Evolutionary conservation across 2,888 invertebrate genomes (phyloP).

Genomic region (Oscheius sp.): DNA sequence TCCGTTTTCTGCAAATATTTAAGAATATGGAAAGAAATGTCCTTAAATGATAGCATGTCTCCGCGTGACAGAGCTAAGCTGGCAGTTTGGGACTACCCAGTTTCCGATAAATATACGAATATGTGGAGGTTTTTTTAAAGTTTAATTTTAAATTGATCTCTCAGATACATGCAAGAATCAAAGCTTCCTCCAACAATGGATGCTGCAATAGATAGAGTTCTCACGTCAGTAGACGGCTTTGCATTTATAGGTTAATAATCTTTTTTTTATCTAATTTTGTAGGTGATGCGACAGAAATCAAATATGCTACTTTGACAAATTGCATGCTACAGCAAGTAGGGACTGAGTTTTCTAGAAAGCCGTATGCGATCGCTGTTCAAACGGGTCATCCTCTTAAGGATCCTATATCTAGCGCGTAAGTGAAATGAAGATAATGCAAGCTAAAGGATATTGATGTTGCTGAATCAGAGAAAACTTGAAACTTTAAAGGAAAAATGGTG

Average conservation of each 20-base stretch:
- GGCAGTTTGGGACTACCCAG: constrained; percentile 98
- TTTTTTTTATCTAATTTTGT: constrained; percentile 20
- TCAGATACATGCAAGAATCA: constrained; percentile 75
- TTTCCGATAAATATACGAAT: constrained; percentile 96
- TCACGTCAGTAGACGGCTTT: constrained; percentile 78
- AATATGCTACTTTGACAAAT: constrained; percentile 82
- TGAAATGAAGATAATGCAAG: too few species aligned
- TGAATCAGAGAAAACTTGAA: constrained; percentile 91
- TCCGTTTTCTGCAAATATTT: background rate
- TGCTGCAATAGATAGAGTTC: constrained; percentile 82
- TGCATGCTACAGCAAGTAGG: constrained; percentile 90
- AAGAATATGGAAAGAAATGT: constrained; percentile 99
- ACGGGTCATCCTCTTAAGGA: constrained; percentile 74
- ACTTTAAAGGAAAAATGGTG: constrained; percentile 96
- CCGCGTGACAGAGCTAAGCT: constrained; percentile 89
- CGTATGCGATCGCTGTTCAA: constrained; percentile 95
- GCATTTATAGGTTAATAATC: constrained; percentile 81
- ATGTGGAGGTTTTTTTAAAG: constrained; percentile 85
- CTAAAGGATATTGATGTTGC: constrained; percentile 84
- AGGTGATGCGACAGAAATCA: constrained; percentile 91
- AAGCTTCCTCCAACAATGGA: constrained; percentile 82
- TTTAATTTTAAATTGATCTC: background rate
- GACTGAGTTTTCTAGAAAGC: constrained; percentile 95
- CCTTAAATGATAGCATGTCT: constrained; percentile 88
- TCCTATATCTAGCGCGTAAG: constrained; percentile 59